Evolutionary conservation across 1,140 invertebrate genomes (phyloP).

Genomic region (Drosophila ohnishii): DNA sequence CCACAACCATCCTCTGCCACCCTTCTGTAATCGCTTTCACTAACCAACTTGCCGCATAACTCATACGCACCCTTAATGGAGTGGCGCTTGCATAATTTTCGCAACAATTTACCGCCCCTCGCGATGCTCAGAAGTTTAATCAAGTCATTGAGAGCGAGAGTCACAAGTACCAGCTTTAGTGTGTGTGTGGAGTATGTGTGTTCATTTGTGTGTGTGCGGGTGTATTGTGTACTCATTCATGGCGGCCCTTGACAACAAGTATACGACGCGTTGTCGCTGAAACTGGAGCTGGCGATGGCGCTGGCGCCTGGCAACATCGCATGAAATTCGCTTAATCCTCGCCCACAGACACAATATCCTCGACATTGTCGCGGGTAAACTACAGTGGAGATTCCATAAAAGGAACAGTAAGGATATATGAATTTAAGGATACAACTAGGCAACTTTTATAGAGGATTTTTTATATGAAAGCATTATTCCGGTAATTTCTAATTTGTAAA

Average conservation of each 20-base stretch:
- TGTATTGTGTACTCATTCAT: conserved; percentile 40
- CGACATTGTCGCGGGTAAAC: conserved; percentile 8
- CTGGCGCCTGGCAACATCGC: conserved; percentile 53
- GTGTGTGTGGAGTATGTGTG: conserved; percentile 12
- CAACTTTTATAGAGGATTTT: background rate
- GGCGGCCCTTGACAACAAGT: conserved; percentile 54
- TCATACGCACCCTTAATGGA: conserved; percentile 67
- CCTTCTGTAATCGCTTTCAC: conserved; percentile 36
- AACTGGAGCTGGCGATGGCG: conserved; percentile 28
- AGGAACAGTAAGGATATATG: background rate
- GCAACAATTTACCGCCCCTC: conserved; percentile 41
- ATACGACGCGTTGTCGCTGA: conserved; percentile 60
- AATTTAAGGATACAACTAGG: background rate
- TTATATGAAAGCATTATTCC: no score
- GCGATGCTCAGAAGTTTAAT: conserved; percentile 57
- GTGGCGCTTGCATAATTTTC: conserved; percentile 73
- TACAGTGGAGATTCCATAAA: conserved; percentile 15
- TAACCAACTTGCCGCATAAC: conserved; percentile 49
- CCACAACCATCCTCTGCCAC: background rate
- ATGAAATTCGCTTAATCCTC: conserved; percentile 61
- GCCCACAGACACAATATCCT: conserved; percentile 15
- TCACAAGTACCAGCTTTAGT: conserved; percentile 20
- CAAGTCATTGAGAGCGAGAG: conserved; percentile 66
- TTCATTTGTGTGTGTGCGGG: background rate
- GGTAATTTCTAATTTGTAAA: no score